Evolutionary conservation across 2,888 invertebrate species (phyloP).

Genomic region (Hartigia nigra): DNA sequence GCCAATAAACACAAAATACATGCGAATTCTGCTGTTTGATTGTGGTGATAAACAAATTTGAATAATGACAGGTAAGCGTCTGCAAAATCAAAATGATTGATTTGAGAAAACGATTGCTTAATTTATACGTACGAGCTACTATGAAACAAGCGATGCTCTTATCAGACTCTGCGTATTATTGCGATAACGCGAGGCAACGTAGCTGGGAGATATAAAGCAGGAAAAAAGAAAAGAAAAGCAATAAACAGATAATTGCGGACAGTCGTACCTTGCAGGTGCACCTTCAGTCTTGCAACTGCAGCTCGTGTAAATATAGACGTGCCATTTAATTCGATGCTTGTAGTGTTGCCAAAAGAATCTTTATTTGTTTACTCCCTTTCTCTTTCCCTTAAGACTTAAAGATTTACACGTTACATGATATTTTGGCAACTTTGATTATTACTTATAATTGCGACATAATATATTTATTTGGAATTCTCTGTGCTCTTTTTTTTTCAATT

Average conservation of each 20-base stretch:
- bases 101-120: background rate
- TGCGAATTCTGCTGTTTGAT: background rate
- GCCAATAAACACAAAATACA: background rate
- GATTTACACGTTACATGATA: background rate
- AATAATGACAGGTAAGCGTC: background rate
- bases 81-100: background rate
- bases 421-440: background rate
- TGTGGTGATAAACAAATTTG: background rate
- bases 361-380: background rate
- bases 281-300: background rate
- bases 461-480: background rate
- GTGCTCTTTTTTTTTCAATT: background rate
- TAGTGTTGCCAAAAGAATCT: background rate
- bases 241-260: background rate
- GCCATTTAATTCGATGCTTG: background rate
- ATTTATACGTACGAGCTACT: background rate
- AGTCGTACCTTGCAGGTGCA: background rate
- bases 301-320: conserved; percentile 6
- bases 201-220: background rate
- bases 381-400: background rate
- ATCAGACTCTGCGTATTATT: background rate
- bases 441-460: background rate
- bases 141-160: no score
- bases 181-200: background rate
- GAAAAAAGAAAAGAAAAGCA: background rate